Percentiles rank a stretch among this genome's conserved stretches.
phyloP scores from a whole-genome alignment of 1,140 invertebrate species.

The Tetranychus cinnabarinus region DNA sequence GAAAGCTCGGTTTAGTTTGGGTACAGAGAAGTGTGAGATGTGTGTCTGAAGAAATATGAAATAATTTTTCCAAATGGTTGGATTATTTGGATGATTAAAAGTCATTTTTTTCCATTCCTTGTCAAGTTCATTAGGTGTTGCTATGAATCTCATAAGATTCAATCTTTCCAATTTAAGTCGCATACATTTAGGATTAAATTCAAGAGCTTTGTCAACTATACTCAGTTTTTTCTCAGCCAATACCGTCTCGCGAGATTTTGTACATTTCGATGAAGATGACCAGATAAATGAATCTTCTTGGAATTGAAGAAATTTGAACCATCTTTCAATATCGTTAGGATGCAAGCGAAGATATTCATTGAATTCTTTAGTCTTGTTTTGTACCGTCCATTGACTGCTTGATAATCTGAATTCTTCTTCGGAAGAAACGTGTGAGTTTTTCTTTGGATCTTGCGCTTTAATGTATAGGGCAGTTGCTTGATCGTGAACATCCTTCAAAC shows the following conservation, averaged over 20 bases:
- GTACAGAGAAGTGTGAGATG: conserved; percentile 20
- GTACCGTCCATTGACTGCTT: not conserved
- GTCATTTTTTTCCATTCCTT: conserved; percentile 23
- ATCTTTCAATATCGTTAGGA: conserved; percentile 20
- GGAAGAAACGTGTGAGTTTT: not conserved
- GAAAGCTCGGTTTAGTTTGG: conserved; percentile 5
- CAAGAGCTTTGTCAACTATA: conserved; percentile 25
- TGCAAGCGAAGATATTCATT: conserved; percentile 21
- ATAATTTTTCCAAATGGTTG: conserved; percentile 23
- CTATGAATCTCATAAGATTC: conserved; percentile 18
- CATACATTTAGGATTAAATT: conserved; percentile 21
- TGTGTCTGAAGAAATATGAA: conserved; percentile 20
- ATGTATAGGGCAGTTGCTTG: not conserved
- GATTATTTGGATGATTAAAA: conserved; percentile 22
- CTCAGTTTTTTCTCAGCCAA: conserved; percentile 24
- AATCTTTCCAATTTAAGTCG: conserved; percentile 20
- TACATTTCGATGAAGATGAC: conserved; percentile 3
- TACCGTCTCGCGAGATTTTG: conserved; percentile 11
- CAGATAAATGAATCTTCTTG: conserved; percentile 18
- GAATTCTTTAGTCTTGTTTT: conserved; percentile 16
- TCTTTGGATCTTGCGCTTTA: not conserved
- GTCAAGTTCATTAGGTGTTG: conserved; percentile 19
- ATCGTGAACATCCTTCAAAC: not conserved
- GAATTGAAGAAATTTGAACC: conserved; percentile 27
- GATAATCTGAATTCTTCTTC: not conserved